These are phyloP conservation scores for Chitala chitala DNA, from an alignment of 2,113 vertebrate species.

Conservation along the genomic window DNA sequence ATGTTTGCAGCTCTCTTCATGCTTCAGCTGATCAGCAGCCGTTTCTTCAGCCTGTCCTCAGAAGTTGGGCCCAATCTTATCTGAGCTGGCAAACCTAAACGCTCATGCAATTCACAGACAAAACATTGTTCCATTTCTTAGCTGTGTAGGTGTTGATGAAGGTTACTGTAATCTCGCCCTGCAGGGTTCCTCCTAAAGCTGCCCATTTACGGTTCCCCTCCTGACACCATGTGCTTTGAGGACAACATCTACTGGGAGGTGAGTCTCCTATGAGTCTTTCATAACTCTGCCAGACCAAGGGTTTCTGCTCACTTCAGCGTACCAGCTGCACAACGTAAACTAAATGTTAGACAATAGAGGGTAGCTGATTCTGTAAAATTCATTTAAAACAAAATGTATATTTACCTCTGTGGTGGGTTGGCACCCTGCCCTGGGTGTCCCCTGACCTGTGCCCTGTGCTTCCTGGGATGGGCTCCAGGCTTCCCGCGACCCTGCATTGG, in stretches of 20 bases:
- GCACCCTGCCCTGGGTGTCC: not conserved
- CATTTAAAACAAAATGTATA: not conserved
- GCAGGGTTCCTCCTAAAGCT: constrained; percentile 72
- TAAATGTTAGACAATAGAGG: too few species aligned
- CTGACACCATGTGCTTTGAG: constrained; percentile 58
- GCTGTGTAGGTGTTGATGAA: not conserved
- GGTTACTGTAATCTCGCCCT: not conserved
- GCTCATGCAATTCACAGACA: not conserved
- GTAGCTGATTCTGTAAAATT: too few species aligned
- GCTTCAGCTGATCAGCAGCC: too few species aligned
- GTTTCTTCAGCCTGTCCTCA: too few species aligned
- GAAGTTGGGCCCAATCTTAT: too few species aligned
- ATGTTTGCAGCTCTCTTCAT: too few species aligned
- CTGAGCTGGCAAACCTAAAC: too few species aligned
- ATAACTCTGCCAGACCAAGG: too few species aligned
- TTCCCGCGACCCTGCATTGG: too few species aligned
- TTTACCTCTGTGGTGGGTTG: too few species aligned
- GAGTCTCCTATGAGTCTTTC: constrained; percentile 29
- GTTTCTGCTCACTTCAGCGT: too few species aligned
- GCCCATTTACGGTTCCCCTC: constrained; percentile 56
- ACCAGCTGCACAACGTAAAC: not conserved
- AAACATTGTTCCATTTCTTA: not conserved
- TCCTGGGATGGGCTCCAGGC: too few species aligned
- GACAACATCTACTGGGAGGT: constrained; percentile 78
- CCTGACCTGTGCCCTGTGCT: not conserved